Base-by-base conservation (phyloP, 2,797 vertebrate genomes). In the Sternotherus odoratus region DNA sequence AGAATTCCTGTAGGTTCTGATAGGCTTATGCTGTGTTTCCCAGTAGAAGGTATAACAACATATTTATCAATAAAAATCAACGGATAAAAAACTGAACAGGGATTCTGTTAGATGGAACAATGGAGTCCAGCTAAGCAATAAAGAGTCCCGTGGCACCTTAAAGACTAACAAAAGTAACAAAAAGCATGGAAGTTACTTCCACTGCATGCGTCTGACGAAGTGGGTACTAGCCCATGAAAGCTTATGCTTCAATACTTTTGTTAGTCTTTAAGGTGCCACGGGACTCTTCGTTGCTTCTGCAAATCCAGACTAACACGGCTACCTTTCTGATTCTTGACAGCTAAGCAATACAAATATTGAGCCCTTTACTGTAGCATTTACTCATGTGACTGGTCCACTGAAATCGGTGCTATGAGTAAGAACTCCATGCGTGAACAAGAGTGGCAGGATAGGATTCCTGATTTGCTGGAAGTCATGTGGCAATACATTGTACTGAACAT, bases 381-480 rank as follows among this genome's bases (percentile, higher is more conserved):
- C 43, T 91, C n/a, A 12, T 26, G 84, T 51, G 78, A 87, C 30
- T 54, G 87, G 82, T 2, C 91, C 48, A 90, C 88, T 57, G 78
- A 94, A 92, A 93, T 43, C 84, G 88, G 54, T 0, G 1, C 72
- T n/a, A 12, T 4, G 24, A 39, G n/a, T 69, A 56, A 86, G 81
- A 87, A 36, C 54, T 86, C n/a, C 36, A 16, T 5, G 46, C 10
- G 12, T 49, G 83, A 92, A 83, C 86, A 83, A 94, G 72, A 86
- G 83, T 75, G 82, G 78, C 82, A 91, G 77, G 84, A n/a, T 88
- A 90, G 46, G 82, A 1, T 80, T 77, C 79, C 92, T 87, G 69
- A 91, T 91, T 96, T 97, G 89, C 87, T 94, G 72, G 94, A 96
- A 88, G 91, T 85, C 91, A 87, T 3, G 51, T 85, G 92, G 90